Conservation (phyloP, 2,113 vertebrate genomes). For the Tauraco erythrolophus region DNA sequence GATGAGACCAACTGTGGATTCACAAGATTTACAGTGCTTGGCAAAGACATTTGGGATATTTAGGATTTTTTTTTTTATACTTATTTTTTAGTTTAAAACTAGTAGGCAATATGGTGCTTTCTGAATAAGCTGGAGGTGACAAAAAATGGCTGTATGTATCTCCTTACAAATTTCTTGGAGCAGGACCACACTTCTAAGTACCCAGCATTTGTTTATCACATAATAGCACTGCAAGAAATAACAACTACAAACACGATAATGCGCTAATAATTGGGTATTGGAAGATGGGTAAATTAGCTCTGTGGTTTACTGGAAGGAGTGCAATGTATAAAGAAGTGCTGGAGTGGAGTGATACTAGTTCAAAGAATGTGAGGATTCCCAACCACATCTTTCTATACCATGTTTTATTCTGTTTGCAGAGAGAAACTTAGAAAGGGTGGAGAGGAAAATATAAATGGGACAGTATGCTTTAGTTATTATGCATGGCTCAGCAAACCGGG, state of each 20-base stretch:
- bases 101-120: neutral
- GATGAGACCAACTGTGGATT: neutral
- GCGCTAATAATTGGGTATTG: neutral
- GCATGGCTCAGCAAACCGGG: neutral
- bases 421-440: neutral
- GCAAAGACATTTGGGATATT: neutral
- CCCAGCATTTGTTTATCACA: neutral
- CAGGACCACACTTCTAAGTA: neutral
- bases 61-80: neutral
- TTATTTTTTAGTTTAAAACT: neutral
- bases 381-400: neutral
- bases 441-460: neutral
- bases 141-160: neutral
- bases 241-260: neutral
- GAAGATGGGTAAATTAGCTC: neutral
- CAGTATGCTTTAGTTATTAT: neutral
- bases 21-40: neutral
- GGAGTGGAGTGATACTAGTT: neutral
- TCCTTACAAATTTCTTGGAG: neutral
- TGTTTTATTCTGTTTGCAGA: neutral
- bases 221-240: neutral
- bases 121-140: neutral
- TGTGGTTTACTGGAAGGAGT: neutral
- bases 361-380: neutral
- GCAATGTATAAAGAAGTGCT: neutral